These are phyloP conservation scores for Trissoscelio sp. DNA, from an alignment of 2,888 invertebrate genomes.

Conservation along the genomic window DNA sequence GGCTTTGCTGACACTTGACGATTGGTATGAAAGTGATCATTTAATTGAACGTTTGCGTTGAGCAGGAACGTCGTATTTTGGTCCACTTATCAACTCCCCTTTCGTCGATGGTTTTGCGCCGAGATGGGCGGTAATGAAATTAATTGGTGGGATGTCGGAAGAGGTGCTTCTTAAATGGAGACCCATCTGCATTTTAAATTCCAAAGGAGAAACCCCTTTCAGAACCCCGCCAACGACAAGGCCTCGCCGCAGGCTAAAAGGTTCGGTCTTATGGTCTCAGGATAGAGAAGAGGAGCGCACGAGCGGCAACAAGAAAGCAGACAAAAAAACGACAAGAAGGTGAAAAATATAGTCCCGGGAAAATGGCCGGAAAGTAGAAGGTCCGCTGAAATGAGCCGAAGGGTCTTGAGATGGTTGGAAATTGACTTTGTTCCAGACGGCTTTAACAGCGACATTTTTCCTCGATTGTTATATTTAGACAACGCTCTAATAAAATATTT, in stretches of 20 bases:
- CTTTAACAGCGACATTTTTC: constrained; percentile 39
- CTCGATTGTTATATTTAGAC: constrained; percentile 44
- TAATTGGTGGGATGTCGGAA: constrained; percentile 66
- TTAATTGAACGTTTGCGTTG: constrained; percentile 42
- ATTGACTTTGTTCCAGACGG: constrained; percentile 55
- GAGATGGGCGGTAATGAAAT: constrained; percentile 67
- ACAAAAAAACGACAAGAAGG: constrained; percentile 33
- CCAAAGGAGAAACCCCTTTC: constrained; percentile 55
- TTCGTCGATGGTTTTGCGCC: constrained; percentile 46
- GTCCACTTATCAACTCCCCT: constrained; percentile 47
- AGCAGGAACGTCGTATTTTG: constrained; percentile 44
- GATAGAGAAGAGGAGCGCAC: constrained; percentile 3
- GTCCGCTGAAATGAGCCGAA: constrained; percentile 53
- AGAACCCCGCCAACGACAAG: constrained; percentile 26
- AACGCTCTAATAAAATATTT: constrained; percentile 30
- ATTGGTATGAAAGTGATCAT: constrained; percentile 29
- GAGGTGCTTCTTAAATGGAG: constrained; percentile 58
- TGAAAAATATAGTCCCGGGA: constrained; percentile 57
- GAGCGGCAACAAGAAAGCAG: constrained; percentile 3
- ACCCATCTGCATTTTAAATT: constrained; percentile 68
- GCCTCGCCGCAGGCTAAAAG: constrained; percentile 41
- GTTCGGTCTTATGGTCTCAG: constrained; percentile 39
- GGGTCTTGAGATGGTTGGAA: constrained; percentile 47
- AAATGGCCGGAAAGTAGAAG: constrained; percentile 57
- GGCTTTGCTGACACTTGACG: constrained; percentile 27